Conservation (phyloP, 1,140 invertebrate genomes). For the Drosophila busckii region DNA sequence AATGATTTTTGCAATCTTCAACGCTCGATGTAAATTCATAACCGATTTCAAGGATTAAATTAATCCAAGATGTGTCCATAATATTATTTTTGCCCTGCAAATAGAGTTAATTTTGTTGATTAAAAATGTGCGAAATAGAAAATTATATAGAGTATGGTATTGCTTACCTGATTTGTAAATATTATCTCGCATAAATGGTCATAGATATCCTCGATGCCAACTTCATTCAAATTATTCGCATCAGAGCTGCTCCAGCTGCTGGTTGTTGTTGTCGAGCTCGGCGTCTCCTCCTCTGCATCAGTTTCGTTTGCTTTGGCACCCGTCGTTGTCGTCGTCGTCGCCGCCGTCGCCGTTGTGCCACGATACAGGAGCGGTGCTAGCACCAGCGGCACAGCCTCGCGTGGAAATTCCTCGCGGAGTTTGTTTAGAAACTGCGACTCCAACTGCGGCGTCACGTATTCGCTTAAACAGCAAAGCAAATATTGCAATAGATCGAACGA, state of each 20-base stretch:
- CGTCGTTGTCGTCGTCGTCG: conserved; percentile 8
- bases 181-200: conserved; percentile 77
- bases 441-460: conserved; percentile 82
- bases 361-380: conserved; percentile 92
- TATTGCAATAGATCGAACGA: conserved; percentile 92
- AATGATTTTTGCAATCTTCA: conserved; percentile 92
- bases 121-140: not conserved
- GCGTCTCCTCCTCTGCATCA: conserved; percentile 60
- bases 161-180: conserved; percentile 64
- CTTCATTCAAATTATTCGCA: conserved; percentile 64
- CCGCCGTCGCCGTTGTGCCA: conserved; percentile 36
- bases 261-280: conserved; percentile 30
- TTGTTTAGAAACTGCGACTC: conserved; percentile 89
- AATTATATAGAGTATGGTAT: not conserved
- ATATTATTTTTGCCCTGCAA: conserved; percentile 80
- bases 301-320: conserved; percentile 40
- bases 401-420: conserved; percentile 91
- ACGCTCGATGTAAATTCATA: conserved; percentile 91
- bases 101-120: not conserved
- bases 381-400: conserved; percentile 91
- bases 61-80: conserved; percentile 87
- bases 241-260: conserved; percentile 54
- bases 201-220: conserved; percentile 77
- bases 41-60: conserved; percentile 93
- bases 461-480: conserved; percentile 83